A percentile compares a stretch with the other conserved stretches of the same genome.
Evolutionary conservation across 2,888 invertebrate genomes (phyloP).

Genomic region (Eupithecia dodoneata): DNA sequence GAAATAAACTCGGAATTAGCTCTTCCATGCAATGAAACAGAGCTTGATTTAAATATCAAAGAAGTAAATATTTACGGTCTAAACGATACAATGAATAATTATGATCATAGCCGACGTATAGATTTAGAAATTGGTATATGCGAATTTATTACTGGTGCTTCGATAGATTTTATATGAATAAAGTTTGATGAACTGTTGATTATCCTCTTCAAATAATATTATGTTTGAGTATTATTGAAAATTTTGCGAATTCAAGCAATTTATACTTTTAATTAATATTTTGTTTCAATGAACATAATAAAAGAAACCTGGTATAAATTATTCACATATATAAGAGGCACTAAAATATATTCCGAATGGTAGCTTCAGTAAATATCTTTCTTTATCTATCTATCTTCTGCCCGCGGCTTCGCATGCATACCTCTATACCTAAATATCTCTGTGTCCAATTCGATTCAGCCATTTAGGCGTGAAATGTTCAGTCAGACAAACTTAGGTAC

Average conservation of each 20-base stretch:
- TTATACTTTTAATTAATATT: not conserved
- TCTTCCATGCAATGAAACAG: slow-evolving; percentile 52
- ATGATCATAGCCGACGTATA: slow-evolving; percentile 61
- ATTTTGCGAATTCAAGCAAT: not conserved
- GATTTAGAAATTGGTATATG: slow-evolving; percentile 61
- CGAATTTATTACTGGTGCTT: slow-evolving; percentile 45
- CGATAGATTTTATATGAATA: slow-evolving; percentile 36
- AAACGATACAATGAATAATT: slow-evolving; percentile 68
- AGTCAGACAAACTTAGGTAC: too few species aligned
- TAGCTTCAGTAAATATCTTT: too few species aligned
- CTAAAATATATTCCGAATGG: too few species aligned
- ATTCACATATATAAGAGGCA: too few species aligned
- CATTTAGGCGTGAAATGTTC: too few species aligned
- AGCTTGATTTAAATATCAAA: slow-evolving; percentile 55
- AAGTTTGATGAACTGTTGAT: slow-evolving; percentile 9
- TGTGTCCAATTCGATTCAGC: too few species aligned
- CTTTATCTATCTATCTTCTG: too few species aligned
- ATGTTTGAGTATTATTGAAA: not conserved
- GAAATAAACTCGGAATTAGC: slow-evolving; percentile 46
- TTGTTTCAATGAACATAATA: not conserved
- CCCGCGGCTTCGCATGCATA: too few species aligned
- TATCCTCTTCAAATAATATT: slow-evolving; percentile 13
- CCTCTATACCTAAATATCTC: too few species aligned
- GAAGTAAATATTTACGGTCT: slow-evolving; percentile 71
- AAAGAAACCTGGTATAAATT: not conserved